These are phyloP conservation scores for Colletes gigas DNA, from an alignment of 1,140 invertebrate genomes.

Conservation along the genomic window DNA sequence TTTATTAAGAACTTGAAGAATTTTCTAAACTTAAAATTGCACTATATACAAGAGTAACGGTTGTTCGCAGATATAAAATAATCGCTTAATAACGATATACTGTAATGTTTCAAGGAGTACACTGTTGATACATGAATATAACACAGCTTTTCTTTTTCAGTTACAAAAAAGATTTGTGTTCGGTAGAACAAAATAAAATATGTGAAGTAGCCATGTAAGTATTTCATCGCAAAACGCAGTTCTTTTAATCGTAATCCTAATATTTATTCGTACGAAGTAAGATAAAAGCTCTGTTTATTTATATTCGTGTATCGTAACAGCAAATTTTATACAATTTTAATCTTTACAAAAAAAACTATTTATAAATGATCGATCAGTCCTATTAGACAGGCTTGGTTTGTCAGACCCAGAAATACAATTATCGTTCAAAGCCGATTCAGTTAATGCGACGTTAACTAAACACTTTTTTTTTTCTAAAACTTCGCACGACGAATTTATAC, in stretches of 20 bases:
- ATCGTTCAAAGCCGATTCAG: background rate
- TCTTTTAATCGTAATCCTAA: background rate
- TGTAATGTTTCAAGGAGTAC: background rate
- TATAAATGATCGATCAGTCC: background rate
- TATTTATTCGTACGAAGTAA: conserved; percentile 7
- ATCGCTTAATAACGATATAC: background rate
- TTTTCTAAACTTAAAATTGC: conserved; percentile 2
- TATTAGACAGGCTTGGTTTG: background rate
- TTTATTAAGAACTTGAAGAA: conserved; percentile 3
- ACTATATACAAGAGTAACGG: background rate
- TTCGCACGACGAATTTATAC: conserved; percentile 8
- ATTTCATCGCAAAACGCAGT: background rate
- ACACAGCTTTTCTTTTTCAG: background rate
- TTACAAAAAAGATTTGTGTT: background rate
- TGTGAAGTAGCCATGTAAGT: background rate
- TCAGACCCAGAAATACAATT: background rate
- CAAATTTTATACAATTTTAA: conserved; percentile 41
- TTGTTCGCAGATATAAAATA: background rate
- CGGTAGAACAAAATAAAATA: conserved; percentile 8
- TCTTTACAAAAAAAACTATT: background rate
- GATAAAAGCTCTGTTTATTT: conserved; percentile 36
- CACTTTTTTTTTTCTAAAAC: background rate
- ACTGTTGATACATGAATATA: background rate
- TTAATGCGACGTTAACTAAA: conserved; percentile 22
- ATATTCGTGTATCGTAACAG: conserved; percentile 33